Percentiles rank a stretch among this genome's conserved stretches.
These are phyloP conservation scores for Caenorhabditis latens DNA, from an alignment of 1,140 invertebrate genomes.

Conservation along the genomic window DNA sequence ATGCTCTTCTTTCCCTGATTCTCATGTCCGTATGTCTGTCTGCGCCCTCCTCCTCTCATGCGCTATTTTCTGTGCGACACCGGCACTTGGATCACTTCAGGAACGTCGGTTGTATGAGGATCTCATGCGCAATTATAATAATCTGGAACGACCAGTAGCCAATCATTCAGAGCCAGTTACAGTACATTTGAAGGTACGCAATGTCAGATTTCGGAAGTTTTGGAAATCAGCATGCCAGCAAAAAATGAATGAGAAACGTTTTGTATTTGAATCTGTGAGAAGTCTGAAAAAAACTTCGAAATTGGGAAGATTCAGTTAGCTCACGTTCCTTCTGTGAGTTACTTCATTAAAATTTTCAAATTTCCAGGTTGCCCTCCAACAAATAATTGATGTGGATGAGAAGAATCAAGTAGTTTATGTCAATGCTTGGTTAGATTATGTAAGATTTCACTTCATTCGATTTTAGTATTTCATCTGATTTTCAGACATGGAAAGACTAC, in stretches of 20 bases:
- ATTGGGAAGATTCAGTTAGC: no score
- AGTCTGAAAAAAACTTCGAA: no score
- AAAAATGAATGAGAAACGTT: no score
- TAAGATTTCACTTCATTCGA: slow-evolving; percentile 35
- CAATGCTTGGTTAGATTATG: slow-evolving; percentile 77
- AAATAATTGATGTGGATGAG: slow-evolving; percentile 98
- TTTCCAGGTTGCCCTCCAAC: slow-evolving; percentile 82
- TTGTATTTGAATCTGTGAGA: no score
- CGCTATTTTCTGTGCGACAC: slow-evolving; percentile 9
- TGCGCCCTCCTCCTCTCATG: slow-evolving; percentile 36
- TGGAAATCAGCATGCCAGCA: no score
- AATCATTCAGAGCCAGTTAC: slow-evolving; percentile 79
- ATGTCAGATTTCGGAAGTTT: background rate
- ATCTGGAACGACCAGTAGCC: slow-evolving; percentile 93
- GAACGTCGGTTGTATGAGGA: slow-evolving; percentile 72
- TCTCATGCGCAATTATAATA: slow-evolving; percentile 85
- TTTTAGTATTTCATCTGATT: background rate
- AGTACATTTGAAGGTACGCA: slow-evolving; percentile 74
- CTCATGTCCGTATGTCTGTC: slow-evolving; percentile 53
- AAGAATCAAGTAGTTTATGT: slow-evolving; percentile 76
- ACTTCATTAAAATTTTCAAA: background rate
- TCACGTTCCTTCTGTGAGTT: no score
- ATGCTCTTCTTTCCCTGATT: slow-evolving; percentile 17
- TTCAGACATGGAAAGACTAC: slow-evolving; percentile 93
- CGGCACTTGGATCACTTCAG: slow-evolving; percentile 63